Evolutionary conservation across 2,888 invertebrate genomes (phyloP).

Genomic region (Campaea margaritaria): DNA sequence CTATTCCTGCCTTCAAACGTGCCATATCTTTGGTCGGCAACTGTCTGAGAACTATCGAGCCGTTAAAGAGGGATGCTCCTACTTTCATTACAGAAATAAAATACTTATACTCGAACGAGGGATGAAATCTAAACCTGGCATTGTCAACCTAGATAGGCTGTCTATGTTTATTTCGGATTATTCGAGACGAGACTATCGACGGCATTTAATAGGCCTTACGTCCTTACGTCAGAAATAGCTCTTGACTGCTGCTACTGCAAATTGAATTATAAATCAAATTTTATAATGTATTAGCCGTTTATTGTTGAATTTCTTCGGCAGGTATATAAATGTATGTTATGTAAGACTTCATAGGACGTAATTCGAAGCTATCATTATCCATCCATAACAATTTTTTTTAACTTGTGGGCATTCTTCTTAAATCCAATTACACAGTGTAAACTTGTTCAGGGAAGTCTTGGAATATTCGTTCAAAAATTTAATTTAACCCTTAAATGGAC

Average conservation of each 20-base stretch:
- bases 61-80: constrained; percentile 1
- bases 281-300: background rate
- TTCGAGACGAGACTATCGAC: constrained; percentile 3
- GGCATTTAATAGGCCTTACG: constrained; percentile 1
- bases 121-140: constrained; percentile 3
- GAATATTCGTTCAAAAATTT: too few relatives aligned
- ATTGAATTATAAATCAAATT: background rate
- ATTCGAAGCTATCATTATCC: background rate
- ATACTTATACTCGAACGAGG: constrained; percentile 2
- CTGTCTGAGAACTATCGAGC: constrained; percentile 3
- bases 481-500: too few relatives aligned
- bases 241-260: background rate
- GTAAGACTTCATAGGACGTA: background rate
- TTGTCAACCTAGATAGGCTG: constrained; percentile 11
- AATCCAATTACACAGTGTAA: too few relatives aligned
- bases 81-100: constrained; percentile 14
- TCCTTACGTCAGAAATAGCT: background rate
- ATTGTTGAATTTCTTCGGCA: background rate
- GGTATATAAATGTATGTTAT: background rate
- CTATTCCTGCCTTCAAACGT: constrained; percentile 11
- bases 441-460: too few relatives aligned
- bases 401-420: too few relatives aligned
- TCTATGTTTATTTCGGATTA: constrained; percentile 8
- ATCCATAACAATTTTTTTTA: background rate
- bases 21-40: constrained; percentile 6